Evolutionary conservation across 2,113 vertebrate genomes (phyloP).

Genomic region (Oncorhynchus masou): DNA sequence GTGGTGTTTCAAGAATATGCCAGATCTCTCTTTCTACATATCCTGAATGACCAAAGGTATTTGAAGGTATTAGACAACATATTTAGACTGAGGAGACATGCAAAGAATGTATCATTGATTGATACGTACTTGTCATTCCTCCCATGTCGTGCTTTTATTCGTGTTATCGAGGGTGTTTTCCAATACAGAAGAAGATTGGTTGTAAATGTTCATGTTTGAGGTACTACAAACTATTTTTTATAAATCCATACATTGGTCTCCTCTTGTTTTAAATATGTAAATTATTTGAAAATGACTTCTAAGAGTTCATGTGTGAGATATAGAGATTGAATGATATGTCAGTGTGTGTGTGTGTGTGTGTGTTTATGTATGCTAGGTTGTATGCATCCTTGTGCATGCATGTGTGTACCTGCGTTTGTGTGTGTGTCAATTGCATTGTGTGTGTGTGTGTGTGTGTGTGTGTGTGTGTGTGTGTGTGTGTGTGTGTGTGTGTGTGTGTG

Average conservation of each 20-base stretch:
- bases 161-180: neutral
- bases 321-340: neutral
- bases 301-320: neutral
- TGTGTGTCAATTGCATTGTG: neutral
- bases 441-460: neutral
- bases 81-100: neutral
- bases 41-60: neutral
- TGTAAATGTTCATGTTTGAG: neutral
- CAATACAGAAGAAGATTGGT: no score
- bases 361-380: neutral
- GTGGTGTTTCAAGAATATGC: neutral
- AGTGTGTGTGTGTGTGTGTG: neutral
- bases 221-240: neutral
- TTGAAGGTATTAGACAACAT: neutral
- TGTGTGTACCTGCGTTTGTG: slow-evolving; percentile 14
- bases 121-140: neutral
- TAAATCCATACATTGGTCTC: neutral
- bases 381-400: neutral
- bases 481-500: slow-evolving; percentile 9
- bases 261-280: neutral
- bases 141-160: neutral
- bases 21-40: neutral
- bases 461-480: no score
- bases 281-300: neutral
- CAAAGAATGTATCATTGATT: neutral